Evolutionary conservation across 2,797 vertebrate species (phyloP), one percentile per base, ranked within the genome.

Genomic region (Agapornis canus): DNA sequence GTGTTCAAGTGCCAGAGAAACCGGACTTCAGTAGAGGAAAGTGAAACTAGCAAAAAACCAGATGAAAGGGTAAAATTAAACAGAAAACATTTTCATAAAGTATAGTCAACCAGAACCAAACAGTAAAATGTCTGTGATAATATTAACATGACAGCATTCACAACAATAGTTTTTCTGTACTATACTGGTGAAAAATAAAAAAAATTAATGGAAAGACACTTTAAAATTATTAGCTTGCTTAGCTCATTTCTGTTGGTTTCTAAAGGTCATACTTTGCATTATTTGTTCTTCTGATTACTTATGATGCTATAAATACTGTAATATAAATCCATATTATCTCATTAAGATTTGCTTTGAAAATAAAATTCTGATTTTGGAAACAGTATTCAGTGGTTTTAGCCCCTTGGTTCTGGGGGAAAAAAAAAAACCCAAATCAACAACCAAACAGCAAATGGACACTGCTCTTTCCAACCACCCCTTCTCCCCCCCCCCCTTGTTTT

Each of bases 101-200:
- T 35, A n/a, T 3, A 70, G 64, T n/a, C 43, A 87, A 73, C 56
- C 0, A 37, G 54, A 89, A 86, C n/a, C 14, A 73, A 75, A 65
- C 31, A 54, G 17, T 31, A 48, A 78, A 63, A 68, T n/a, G 25
- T 21, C 56, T 79, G 39, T 2, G 4, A 57, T 37, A 63, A 6
- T 29, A 42, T 31, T 75, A 71, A 48, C 0, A 0, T 20, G 17
- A 72, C 0, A 69, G 26, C 11, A 54, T 51, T 21, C 47, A 31
- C 8, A 68, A 29, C 29, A 42, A 52, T 3, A 52, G 27, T 7
- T 65, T 81, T 72, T 20, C 49, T 52, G 21, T 42, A n/a, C 27
- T 83, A 73, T 49, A 47, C 51, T 70, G 39, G 65, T 65, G 29
- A 66, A 61, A 69, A 77, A 7, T 6, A 29, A 35, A 72, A 27